Evolutionary conservation across 2,888 invertebrate species (phyloP).

Genomic region (Epicampocera succincta): DNA sequence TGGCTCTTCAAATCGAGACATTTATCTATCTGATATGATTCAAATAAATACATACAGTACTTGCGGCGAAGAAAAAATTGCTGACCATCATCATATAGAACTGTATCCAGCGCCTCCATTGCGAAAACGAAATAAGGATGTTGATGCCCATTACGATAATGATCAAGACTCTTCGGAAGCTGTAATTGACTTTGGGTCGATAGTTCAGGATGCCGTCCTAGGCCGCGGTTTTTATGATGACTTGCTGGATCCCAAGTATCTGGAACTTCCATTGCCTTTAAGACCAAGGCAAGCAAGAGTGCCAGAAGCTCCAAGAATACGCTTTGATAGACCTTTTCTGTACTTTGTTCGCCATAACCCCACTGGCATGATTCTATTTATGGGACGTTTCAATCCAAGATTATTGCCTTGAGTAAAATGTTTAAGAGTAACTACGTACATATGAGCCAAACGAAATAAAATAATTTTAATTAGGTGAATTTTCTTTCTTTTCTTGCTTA

Average conservation of each 20-base stretch:
- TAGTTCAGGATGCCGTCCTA: slow-evolving; percentile 83
- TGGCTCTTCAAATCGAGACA: slow-evolving; percentile 88
- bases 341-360: slow-evolving; percentile 95
- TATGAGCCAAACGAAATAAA: too few species aligned
- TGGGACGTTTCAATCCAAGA: slow-evolving; percentile 93
- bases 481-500: too few species aligned
- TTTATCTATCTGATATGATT: slow-evolving; percentile 91
- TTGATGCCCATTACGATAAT: slow-evolving; percentile 75
- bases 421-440: too few species aligned
- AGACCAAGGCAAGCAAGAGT: slow-evolving; percentile 88
- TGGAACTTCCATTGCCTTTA: slow-evolving; percentile 85
- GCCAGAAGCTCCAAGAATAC: slow-evolving; percentile 88
- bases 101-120: slow-evolving; percentile 89
- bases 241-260: slow-evolving; percentile 82
- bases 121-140: slow-evolving; percentile 82
- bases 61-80: slow-evolving; percentile 88
- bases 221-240: slow-evolving; percentile 88
- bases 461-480: too few species aligned
- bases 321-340: slow-evolving; percentile 93
- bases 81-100: slow-evolving; percentile 90
- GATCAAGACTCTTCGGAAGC: slow-evolving; percentile 77
- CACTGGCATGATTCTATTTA: slow-evolving; percentile 93
- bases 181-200: slow-evolving; percentile 78
- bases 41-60: slow-evolving; percentile 92
- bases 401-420: slow-evolving; percentile 85